phyloP scores from a whole-genome alignment of 2,797 vertebrate species.

The Cephalopachus bancanus region DNA sequence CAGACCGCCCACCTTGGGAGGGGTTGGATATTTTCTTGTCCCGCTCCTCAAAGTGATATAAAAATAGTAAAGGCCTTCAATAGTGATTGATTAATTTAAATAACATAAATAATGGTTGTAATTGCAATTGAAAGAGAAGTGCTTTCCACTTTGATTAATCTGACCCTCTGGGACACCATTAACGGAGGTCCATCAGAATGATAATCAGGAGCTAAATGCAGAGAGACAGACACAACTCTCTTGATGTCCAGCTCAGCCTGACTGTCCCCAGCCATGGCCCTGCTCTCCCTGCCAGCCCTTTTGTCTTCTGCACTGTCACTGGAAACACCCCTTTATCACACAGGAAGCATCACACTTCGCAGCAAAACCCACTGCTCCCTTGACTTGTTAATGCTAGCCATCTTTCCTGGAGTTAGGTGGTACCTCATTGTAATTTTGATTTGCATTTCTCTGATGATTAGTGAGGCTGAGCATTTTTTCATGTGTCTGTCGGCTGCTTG shows the following conservation, averaged over 20 bases:
- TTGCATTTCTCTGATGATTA: too few relatives aligned
- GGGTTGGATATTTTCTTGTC: slow-evolving; percentile 16
- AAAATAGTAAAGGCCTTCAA: slow-evolving; percentile 74
- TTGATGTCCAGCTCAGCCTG: not conserved
- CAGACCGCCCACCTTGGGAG: not conserved
- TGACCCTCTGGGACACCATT: slow-evolving; percentile 82
- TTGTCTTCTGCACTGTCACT: not conserved
- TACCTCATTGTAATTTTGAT: too few relatives aligned
- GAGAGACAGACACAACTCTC: not conserved
- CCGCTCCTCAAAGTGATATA: not conserved
- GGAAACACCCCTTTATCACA: not conserved
- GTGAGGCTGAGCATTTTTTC: too few relatives aligned
- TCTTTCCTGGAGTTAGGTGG: too few relatives aligned
- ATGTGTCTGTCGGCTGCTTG: too few relatives aligned
- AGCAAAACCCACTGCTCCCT: not conserved
- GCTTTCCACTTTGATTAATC: slow-evolving; percentile 86
- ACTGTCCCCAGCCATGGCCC: not conserved
- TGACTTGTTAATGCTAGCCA: too few relatives aligned
- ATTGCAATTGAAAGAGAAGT: slow-evolving; percentile 74
- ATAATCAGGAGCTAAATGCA: slow-evolving; percentile 82
- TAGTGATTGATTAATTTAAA: slow-evolving; percentile 80
- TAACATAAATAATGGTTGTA: slow-evolving; percentile 76
- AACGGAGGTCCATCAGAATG: slow-evolving; percentile 78
- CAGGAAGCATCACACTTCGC: not conserved
- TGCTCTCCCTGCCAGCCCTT: not conserved